phyloP scores from a whole-genome alignment of 1,140 invertebrate genomes.

The Drosophila paulistorum region DNA sequence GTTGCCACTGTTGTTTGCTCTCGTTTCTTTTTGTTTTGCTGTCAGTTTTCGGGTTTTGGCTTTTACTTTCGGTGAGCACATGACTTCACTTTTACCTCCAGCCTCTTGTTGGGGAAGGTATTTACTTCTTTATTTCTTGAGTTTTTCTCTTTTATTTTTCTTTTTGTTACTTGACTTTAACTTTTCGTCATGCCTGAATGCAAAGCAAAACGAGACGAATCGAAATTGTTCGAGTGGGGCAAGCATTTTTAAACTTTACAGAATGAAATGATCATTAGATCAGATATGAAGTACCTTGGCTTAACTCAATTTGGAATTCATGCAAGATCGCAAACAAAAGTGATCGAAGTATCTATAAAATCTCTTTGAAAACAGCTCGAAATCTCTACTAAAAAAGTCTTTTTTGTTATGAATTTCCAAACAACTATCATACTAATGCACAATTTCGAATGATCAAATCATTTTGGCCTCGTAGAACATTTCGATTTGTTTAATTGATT shows the following conservation, averaged over 20 bases:
- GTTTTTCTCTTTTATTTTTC: slow-evolving; percentile 1
- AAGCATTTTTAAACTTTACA: background rate
- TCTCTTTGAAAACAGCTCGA: no score
- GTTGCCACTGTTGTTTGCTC: background rate
- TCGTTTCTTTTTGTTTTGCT: background rate
- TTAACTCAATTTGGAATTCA: background rate
- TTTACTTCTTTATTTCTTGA: slow-evolving; percentile 8
- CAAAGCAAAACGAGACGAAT: slow-evolving; percentile 12
- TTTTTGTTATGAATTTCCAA: no score
- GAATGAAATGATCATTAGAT: background rate
- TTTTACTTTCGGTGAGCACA: slow-evolving; percentile 67
- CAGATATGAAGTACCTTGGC: background rate
- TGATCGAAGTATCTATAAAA: no score
- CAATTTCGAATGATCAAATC: background rate
- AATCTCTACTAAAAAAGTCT: no score
- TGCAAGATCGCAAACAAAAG: no score
- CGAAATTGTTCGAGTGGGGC: background rate
- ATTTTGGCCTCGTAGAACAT: slow-evolving; percentile 1
- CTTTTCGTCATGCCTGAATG: slow-evolving; percentile 18
- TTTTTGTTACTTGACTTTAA: background rate
- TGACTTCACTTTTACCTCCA: slow-evolving; percentile 53
- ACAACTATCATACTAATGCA: no score
- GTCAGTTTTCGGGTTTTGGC: slow-evolving; percentile 40
- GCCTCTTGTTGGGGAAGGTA: slow-evolving; percentile 17
- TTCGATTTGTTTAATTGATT: background rate